Conservation (phyloP, 2,113 vertebrate genomes). For the Cricetomys ansorgei region DNA sequence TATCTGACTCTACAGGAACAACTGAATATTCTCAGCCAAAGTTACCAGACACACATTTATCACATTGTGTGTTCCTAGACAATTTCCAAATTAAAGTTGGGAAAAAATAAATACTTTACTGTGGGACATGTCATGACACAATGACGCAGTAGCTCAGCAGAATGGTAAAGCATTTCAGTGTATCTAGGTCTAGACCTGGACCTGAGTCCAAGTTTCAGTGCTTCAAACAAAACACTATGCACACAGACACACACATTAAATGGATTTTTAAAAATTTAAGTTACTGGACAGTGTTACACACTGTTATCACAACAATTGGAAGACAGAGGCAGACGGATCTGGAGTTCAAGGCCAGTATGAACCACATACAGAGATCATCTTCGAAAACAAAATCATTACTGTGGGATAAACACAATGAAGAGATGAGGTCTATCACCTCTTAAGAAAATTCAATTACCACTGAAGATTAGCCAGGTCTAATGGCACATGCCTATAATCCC, state of each 20-base stretch:
- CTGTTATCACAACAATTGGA: neutral
- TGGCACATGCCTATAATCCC: neutral
- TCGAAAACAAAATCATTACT: neutral
- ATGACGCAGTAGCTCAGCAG: neutral
- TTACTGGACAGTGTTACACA: neutral
- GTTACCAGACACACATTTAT: neutral
- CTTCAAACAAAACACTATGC: neutral
- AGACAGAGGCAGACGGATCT: neutral
- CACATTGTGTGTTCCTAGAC: neutral
- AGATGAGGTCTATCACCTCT: neutral
- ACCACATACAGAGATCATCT: neutral
- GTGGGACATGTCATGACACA: neutral
- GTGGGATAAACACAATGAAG: neutral
- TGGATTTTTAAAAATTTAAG: neutral
- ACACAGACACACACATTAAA: neutral
- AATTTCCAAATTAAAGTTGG: neutral
- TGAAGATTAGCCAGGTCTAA: neutral
- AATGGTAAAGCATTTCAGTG: neutral
- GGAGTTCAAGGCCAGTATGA: neutral
- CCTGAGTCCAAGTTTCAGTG: too few relatives aligned
- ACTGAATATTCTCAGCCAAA: neutral
- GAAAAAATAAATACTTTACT: neutral
- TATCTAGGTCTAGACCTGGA: neutral
- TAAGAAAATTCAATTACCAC: neutral
- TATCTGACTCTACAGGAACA: neutral